These are phyloP conservation scores for Zoanthus sansibaricus DNA, from an alignment of 92 coral and sea anemone species.

Conservation along the genomic window DNA sequence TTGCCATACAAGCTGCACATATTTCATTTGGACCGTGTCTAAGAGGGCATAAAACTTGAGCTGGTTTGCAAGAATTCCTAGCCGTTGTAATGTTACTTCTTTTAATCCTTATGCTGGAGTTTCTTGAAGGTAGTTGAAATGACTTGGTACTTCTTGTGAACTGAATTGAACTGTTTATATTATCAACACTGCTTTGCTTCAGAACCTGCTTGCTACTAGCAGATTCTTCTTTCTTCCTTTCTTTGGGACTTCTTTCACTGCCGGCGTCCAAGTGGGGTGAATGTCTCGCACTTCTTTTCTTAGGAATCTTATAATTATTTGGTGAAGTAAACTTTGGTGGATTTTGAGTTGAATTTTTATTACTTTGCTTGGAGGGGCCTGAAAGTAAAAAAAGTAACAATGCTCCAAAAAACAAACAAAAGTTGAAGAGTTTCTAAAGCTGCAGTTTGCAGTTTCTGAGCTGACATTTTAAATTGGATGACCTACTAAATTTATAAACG, in stretches of 20 bases:
- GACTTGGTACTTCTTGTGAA: conserved; percentile 73
- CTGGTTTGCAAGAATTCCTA: conserved; percentile 47
- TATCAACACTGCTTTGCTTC: conserved; percentile 53
- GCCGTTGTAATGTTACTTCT: conserved; percentile 7
- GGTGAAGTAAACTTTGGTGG: conserved; percentile 58
- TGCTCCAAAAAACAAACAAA: neutral
- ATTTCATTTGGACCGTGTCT: conserved; percentile 80
- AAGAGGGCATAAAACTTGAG: conserved; percentile 72
- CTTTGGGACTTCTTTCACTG: conserved; percentile 43
- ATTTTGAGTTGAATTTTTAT: conserved; percentile 51
- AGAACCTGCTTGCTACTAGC: conserved; percentile 61
- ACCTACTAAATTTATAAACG: too few relatives aligned
- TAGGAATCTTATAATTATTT: conserved; percentile 51
- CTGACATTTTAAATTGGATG: neutral
- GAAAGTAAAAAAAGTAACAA: neutral
- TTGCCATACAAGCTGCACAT: conserved; percentile 83
- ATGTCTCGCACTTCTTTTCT: conserved; percentile 78
- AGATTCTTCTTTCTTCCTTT: conserved; percentile 38
- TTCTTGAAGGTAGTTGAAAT: conserved; percentile 74
- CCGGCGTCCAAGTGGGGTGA: conserved; percentile 71
- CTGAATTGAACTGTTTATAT: conserved; percentile 58
- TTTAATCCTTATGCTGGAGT: conserved; percentile 53
- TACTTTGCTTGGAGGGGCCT: conserved; percentile 69
- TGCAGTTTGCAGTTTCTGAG: neutral
- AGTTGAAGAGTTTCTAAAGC: neutral